Evolutionary conservation across 2,797 vertebrate genomes (phyloP), one percentile per base, ranked within the genome.

Genomic region (Rhabdophis nuchalis): DNA sequence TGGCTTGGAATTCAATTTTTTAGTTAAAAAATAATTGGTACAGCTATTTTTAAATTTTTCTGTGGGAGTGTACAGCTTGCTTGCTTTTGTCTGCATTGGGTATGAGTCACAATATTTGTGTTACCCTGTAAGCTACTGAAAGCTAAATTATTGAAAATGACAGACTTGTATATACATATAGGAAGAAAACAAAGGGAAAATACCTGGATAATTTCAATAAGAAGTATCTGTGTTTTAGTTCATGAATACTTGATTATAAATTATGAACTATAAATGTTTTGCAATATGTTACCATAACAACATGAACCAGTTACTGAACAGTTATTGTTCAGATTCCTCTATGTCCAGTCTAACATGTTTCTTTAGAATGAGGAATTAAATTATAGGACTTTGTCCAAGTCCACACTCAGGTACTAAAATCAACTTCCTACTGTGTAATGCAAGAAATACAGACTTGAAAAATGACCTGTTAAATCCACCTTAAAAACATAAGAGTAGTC

Each of bases 11-110:
- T 50, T 87, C 87, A 0, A 93, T 94, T 93, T 95, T 91, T 89
- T 0, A 68, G 85, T 95, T 95, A 95, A 93, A 90, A 93, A 91
- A 95, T 91, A 90, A 92, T 95, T 95, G 95, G 87, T 95, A 92
- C 92, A 94, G 93, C 95, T 97, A 96, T 97, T 96, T 96, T 95
- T 93, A 96, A 95, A 95, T 87, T 95, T 95, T 87, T 93, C 92
- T 93, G 95, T 94, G 91, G 94, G 96, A 95, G 95, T 95, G 58
- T 91, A 95, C 0, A 5, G 92, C 92, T 92, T 92, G 90, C 93
- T 94, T 97, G 92, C 96, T 96, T 94, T 97, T 82, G 94, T 95
- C 85, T 87, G 53, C 87, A 77, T 88, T 95, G 94, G 89, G 93
- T 86, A 95, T 97, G 96, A 97, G 96, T 97, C 95, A 96, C 94